A percentile compares a stretch with the other conserved stretches of the same genome.
phyloP scores from a whole-genome alignment of 2,113 vertebrate genomes.

The Rhizomys pruinosus region DNA sequence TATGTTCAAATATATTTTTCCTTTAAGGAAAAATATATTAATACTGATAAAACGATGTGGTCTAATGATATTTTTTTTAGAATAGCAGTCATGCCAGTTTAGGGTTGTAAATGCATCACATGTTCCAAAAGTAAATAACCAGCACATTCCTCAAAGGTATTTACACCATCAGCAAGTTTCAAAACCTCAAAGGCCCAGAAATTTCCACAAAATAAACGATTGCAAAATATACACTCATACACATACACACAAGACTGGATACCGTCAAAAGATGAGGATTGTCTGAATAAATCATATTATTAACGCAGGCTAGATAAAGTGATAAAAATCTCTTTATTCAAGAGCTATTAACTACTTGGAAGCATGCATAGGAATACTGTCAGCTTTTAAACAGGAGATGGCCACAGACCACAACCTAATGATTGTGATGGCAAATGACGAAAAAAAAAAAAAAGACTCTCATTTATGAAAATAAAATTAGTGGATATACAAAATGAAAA shows the following conservation, averaged over 20 bases:
- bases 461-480: constrained; percentile 7
- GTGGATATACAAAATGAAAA: neutral
- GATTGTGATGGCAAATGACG: neutral
- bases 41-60: neutral
- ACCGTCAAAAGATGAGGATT: neutral
- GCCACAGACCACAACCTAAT: neutral
- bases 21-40: too few relatives aligned
- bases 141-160: neutral
- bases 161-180: constrained; percentile 4
- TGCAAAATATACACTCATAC: neutral
- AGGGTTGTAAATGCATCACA: neutral
- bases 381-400: constrained; percentile 8
- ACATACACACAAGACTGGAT: neutral
- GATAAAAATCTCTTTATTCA: constrained; percentile 36
- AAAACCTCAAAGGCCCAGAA: neutral
- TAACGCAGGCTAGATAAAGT: constrained; percentile 33
- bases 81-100: neutral
- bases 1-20: too few relatives aligned
- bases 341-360: constrained; percentile 45
- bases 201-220: constrained; percentile 16
- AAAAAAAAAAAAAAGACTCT: neutral
- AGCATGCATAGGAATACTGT: neutral
- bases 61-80: neutral
- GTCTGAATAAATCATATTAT: constrained; percentile 3
- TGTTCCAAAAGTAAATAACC: neutral